A percentile compares a stretch with the other conserved stretches of the same genome.
These are phyloP conservation scores for Cataglyphis cursor DNA, from an alignment of 2,888 invertebrate genomes.

Conservation along the genomic window DNA sequence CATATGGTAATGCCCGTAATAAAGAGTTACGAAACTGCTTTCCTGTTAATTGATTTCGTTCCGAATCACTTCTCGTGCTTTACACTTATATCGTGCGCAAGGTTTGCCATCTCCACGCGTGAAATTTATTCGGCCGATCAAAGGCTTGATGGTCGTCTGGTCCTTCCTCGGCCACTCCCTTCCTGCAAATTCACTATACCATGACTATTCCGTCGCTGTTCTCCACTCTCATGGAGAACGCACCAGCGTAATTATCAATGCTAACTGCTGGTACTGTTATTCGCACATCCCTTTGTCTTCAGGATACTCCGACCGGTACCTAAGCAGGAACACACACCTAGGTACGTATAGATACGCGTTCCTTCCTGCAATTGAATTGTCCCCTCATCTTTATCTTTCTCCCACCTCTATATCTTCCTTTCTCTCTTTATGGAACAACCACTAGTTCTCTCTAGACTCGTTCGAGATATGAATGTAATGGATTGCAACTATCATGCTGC, in stretches of 20 bases:
- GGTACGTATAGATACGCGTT: not conserved
- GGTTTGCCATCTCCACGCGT: not conserved
- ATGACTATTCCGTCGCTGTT: constrained; percentile 72
- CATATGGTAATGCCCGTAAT: not conserved
- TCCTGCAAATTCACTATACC: constrained; percentile 59
- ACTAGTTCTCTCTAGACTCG: constrained; percentile 40
- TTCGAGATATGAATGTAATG: constrained; percentile 40
- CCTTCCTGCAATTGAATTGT: constrained; percentile 45
- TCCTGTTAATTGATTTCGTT: constrained; percentile 21
- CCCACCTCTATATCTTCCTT: not conserved
- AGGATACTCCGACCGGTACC: constrained; percentile 53
- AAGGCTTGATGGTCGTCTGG: constrained; percentile 47
- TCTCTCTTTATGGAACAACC: constrained; percentile 42
- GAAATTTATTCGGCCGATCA: constrained; percentile 50
- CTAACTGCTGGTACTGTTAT: constrained; percentile 81
- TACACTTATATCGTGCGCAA: not conserved
- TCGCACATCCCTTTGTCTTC: constrained; percentile 71
- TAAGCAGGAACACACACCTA: constrained; percentile 44
- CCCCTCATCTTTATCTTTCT: constrained; percentile 36
- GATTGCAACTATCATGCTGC: constrained; percentile 32
- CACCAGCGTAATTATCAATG: constrained; percentile 77
- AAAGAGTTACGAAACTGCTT: not conserved
- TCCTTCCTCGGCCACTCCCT: constrained; percentile 38
- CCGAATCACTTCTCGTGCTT: not conserved
- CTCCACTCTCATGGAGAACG: constrained; percentile 72